Percentiles rank a stretch among this genome's conserved stretches.
phyloP scores from a whole-genome alignment of 2,797 vertebrate species.

The Pelobates cultripes region DNA sequence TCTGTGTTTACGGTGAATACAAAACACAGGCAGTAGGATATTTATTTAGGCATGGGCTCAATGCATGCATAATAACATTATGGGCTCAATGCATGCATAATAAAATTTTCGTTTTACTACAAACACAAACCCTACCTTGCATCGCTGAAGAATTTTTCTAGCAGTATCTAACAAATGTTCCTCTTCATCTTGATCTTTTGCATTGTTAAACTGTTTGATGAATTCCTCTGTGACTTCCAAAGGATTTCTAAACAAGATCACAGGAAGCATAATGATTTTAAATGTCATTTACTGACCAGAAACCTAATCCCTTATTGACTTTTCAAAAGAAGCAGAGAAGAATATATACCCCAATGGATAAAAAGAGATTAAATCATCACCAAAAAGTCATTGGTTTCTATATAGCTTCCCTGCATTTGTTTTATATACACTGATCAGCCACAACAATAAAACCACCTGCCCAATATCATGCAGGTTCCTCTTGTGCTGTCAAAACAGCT shows the following conservation, averaged over 20 bases:
- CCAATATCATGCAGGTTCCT: too few species aligned
- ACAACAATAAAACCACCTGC: too few species aligned
- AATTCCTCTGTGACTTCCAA: conserved; percentile 68
- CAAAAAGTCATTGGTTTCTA: neutral
- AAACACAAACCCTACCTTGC: conserved; percentile 53
- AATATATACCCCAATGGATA: neutral
- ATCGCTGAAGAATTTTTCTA: conserved; percentile 63
- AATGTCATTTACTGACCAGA: conserved; percentile 35
- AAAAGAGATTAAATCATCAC: neutral
- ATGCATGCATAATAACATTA: neutral
- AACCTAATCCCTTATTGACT: conserved; percentile 36
- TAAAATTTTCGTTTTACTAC: too few species aligned
- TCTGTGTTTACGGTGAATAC: too few species aligned
- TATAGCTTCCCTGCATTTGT: too few species aligned
- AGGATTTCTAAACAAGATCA: conserved; percentile 56
- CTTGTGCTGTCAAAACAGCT: too few species aligned
- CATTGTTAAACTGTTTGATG: conserved; percentile 61
- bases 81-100: too few species aligned
- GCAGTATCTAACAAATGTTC: conserved; percentile 60
- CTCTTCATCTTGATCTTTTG: conserved; percentile 57
- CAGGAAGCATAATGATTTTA: conserved; percentile 32
- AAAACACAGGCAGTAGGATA: neutral
- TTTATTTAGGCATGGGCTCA: neutral
- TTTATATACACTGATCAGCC: too few species aligned
- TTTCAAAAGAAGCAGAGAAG: conserved; percentile 2